These are phyloP conservation scores for Nothoprocta pentlandii DNA, from an alignment of 2,113 vertebrate species.

Conservation along the genomic window DNA sequence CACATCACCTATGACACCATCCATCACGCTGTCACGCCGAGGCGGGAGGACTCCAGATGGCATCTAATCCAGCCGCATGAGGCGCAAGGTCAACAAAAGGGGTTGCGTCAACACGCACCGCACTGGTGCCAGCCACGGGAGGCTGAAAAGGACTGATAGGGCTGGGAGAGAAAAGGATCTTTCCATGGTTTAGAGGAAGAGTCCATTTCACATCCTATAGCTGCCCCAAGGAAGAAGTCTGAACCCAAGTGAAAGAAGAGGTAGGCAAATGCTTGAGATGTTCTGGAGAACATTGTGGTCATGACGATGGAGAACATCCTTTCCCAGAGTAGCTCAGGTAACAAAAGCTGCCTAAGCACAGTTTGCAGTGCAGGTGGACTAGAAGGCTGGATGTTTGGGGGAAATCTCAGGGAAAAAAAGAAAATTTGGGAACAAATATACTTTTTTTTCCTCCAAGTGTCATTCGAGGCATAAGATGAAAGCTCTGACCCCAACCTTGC, in stretches of 20 bases:
- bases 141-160: background rate
- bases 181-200: background rate
- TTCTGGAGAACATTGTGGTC: background rate
- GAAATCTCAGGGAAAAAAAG: background rate
- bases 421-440: background rate
- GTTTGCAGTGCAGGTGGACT: background rate
- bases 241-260: background rate
- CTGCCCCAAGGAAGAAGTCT: accelerated
- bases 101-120: background rate
- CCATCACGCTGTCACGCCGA: slow-evolving; percentile 42
- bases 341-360: slow-evolving; percentile 26
- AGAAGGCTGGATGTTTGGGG: background rate
- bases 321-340: slow-evolving; percentile 47
- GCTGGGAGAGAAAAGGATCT: background rate
- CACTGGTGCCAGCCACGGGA: background rate
- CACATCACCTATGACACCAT: slow-evolving; percentile 17
- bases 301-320: background rate
- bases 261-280: accelerated
- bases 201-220: slow-evolving; percentile 32
- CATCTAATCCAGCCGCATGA: background rate
- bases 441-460: background rate
- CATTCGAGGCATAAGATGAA: background rate
- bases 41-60: slow-evolving; percentile 22
- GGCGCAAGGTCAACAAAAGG: background rate
- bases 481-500: background rate